Base-by-base conservation (phyloP, 1,140 invertebrate species). In the Zaprionus capensis region DNA sequence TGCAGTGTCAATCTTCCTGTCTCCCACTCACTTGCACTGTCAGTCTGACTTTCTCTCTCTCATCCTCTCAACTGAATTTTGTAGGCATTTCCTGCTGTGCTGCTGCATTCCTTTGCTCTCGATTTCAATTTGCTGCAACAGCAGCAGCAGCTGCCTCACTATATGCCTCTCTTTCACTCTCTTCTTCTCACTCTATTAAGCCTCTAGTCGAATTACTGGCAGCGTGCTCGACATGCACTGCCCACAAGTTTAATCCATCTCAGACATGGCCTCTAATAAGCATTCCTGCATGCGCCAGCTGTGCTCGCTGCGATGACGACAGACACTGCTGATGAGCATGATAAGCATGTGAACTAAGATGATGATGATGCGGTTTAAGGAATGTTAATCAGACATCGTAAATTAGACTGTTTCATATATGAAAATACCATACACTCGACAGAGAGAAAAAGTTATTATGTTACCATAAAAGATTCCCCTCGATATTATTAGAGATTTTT, bases 161-260 rank as follows among this genome's bases (percentile, higher is more conserved):
- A 38, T 15, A 15, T 20, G 5, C 24, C 9, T n/a, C 28, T 34
- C 46, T n/a, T 15, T 6, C 28, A 31, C 20, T 5, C 28, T 17
- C 2, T 9, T 5, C 36, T 26, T 14, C 51, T 31, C 28, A 31
- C n/a, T 66, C 17, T 66, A 31, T 44, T 56, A 56, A 66, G 24
- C 7, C 24, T 58, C 20, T 34, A 46, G 51, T 66, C 22, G 53
- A 67, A 55, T 38, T 57, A 41, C 41, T 46, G 53, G 20, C 7
- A 38, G 4, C 17, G 24, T 58, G 7, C 65, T 66, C 51, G 34
- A 41, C 36, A 24, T 24, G 34, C 17, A 56, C 49, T 38, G 51
- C 22, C 63, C 34, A 5, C 63, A 67, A 67, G 57, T 67, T 34
- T 58, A 58, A 67, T 67, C 26, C 55, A 17, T 26, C 38, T 58